phyloP scores from a whole-genome alignment of 2,888 invertebrate genomes.

The Dexiosoma caninum region DNA sequence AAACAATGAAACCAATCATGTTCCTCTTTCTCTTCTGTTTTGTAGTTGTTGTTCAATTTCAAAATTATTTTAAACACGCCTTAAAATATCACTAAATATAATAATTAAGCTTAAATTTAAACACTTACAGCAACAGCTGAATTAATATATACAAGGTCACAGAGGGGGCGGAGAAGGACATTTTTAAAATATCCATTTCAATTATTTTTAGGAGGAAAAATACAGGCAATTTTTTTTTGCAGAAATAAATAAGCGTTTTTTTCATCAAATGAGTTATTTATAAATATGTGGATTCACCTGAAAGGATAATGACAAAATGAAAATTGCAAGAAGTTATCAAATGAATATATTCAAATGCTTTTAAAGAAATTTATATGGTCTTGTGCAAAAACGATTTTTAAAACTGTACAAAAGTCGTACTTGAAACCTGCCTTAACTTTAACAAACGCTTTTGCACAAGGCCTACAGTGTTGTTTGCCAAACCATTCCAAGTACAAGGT shows the following conservation, averaged over 20 bases:
- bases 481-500: conserved; percentile 2
- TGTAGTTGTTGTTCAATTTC: conserved; percentile 1
- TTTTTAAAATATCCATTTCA: conserved; percentile 9
- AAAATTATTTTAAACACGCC: not conserved
- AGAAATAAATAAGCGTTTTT: not conserved
- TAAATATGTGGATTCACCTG: conserved; percentile 76
- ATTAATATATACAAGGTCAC: conserved; percentile 59
- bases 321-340: conserved; percentile 46
- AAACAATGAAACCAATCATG: conserved; percentile 3
- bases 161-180: conserved; percentile 11
- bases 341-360: not conserved
- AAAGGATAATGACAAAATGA: conserved; percentile 66
- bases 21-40: not conserved
- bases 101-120: conserved; percentile 14
- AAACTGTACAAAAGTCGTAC: too few relatives aligned
- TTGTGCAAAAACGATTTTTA: too few relatives aligned
- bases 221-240: conserved; percentile 16
- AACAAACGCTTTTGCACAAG: too few relatives aligned
- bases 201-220: conserved; percentile 2
- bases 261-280: conserved; percentile 63
- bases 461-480: too few relatives aligned
- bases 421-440: too few relatives aligned
- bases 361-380: not conserved
- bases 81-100: conserved; percentile 15
- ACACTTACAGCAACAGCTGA: conserved; percentile 36